Conservation (phyloP, 1,140 invertebrate genomes). For the Drosophila malerkotliana region DNA sequence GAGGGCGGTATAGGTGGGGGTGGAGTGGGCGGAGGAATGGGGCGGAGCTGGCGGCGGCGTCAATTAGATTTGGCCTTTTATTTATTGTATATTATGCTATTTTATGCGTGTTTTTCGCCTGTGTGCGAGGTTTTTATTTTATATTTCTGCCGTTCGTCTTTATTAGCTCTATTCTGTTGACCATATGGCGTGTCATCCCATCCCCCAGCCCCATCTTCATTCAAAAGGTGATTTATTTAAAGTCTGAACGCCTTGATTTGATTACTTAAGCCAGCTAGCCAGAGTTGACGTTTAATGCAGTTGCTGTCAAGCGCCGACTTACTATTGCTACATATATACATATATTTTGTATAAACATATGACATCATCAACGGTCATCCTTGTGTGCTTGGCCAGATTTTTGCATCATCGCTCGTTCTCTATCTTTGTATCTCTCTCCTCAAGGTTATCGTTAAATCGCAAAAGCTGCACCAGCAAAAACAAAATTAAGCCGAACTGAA, state of each 20-base stretch:
- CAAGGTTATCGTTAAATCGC: constrained; percentile 75
- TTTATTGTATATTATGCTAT: constrained; percentile 64
- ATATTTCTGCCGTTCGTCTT: constrained; percentile 14
- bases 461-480: constrained; percentile 38
- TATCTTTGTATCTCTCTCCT: constrained; percentile 48
- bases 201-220: constrained; percentile 6
- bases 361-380: constrained; percentile 63
- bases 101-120: constrained; percentile 54
- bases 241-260: constrained; percentile 34
- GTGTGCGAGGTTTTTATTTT: constrained; percentile 67
- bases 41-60: constrained; percentile 35
- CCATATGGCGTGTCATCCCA: constrained; percentile 51
- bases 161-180: constrained; percentile 53
- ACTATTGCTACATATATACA: not conserved
- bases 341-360: constrained; percentile 16
- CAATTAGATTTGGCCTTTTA: constrained; percentile 76
- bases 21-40: not conserved
- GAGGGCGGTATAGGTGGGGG: constrained; percentile 1
- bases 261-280: constrained; percentile 34
- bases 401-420: constrained; percentile 62
- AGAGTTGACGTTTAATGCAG: constrained; percentile 37
- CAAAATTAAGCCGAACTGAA: constrained; percentile 34
- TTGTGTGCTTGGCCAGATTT: constrained; percentile 49
- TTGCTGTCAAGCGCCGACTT: constrained; percentile 38
- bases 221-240: constrained; percentile 40